A percentile compares a stretch with the other conserved stretches of the same genome.
These are phyloP conservation scores for Scomberomorus guttatus DNA, from an alignment of 2,797 vertebrate genomes.

Conservation along the genomic window DNA sequence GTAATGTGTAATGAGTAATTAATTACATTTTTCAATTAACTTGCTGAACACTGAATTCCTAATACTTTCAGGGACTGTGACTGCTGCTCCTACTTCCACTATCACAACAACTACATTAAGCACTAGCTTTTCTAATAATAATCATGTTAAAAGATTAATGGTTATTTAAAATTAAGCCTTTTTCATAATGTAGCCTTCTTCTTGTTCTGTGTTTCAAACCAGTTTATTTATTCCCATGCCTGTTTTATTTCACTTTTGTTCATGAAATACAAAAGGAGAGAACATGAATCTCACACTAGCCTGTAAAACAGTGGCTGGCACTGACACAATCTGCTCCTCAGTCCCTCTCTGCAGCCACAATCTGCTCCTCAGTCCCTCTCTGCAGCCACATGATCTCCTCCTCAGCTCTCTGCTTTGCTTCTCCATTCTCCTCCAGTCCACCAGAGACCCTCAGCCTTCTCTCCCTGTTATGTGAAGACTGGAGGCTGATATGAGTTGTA, in stretches of 20 bases:
- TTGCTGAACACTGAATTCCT: background rate
- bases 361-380: no score
- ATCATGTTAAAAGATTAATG: background rate
- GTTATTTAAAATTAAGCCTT: background rate
- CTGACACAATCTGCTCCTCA: background rate
- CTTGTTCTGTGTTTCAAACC: background rate
- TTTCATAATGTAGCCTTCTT: background rate
- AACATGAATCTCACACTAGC: background rate
- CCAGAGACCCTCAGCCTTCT: no score
- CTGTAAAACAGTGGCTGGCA: slow-evolving; percentile 21
- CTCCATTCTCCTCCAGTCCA: no score
- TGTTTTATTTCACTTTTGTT: slow-evolving; percentile 20
- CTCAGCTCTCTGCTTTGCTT: no score
- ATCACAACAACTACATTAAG: background rate
- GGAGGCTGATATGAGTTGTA: no score
- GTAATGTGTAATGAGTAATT: background rate
- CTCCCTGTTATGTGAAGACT: no score
- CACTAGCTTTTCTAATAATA: background rate
- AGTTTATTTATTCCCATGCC: background rate
- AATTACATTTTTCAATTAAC: background rate
- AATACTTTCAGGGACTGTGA: background rate
- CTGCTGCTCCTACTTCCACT: background rate
- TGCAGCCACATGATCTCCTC: no score
- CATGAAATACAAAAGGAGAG: background rate
- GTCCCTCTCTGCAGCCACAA: no score